Evolutionary conservation across 23 tunicate genomes (phyloP).

Genomic region (Phallusia fumigata): DNA sequence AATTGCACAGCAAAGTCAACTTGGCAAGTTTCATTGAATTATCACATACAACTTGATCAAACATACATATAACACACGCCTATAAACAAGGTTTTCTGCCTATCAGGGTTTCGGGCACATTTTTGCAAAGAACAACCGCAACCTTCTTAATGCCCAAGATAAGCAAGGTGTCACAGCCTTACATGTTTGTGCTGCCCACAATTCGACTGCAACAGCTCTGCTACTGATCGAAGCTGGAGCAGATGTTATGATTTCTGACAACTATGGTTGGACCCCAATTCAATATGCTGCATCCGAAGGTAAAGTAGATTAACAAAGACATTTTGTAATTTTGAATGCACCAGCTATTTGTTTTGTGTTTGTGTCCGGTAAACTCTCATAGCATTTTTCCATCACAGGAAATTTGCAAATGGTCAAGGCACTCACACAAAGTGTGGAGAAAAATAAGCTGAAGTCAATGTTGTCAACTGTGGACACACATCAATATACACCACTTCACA

Average conservation of each 20-base stretch:
- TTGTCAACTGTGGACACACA: not conserved
- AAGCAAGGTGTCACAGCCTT: conserved; percentile 11
- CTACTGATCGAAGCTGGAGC: conserved; percentile 21
- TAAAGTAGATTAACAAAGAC: not conserved
- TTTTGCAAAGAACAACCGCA: conserved; percentile 2
- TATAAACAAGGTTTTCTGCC: not conserved
- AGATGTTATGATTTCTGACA: conserved; percentile 10
- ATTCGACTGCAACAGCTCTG: conserved; percentile 9
- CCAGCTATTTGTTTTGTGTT: not conserved
- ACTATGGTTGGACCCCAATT: conserved; percentile 22
- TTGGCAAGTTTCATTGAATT: too few species aligned
- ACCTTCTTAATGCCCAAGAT: conserved; percentile 16
- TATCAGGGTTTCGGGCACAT: not conserved
- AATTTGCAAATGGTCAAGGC: not conserved
- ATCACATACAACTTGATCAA: too few species aligned
- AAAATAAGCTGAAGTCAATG: not conserved
- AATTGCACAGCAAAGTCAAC: too few species aligned
- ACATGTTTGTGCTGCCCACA: conserved; percentile 20
- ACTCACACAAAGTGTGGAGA: not conserved
- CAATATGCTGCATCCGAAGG: conserved; percentile 38
- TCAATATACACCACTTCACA: conserved; percentile 11
- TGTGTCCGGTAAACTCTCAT: not conserved
- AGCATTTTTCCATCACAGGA: not conserved
- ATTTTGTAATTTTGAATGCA: not conserved
- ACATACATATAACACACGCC: not conserved